Conservation (phyloP, 2,113 vertebrate species). For the Myxocyprinus asiaticus region DNA sequence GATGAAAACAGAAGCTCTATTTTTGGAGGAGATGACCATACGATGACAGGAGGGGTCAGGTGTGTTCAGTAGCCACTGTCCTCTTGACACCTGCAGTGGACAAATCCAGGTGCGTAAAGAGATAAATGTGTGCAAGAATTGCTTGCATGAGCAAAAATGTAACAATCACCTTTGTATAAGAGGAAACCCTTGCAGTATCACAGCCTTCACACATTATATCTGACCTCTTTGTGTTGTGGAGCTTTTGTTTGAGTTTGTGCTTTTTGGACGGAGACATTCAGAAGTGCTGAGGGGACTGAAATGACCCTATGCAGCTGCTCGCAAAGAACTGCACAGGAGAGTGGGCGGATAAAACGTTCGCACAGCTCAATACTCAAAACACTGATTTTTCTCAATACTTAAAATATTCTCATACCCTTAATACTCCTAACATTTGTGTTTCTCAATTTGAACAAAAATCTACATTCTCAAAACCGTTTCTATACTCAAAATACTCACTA, state of each 20-base stretch:
- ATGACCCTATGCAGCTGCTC: background rate
- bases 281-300: slow-evolving; percentile 53
- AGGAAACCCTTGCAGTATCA: slow-evolving; percentile 30
- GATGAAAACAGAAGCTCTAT: slow-evolving; percentile 31
- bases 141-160: slow-evolving; percentile 49
- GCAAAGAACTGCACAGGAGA: too few species aligned
- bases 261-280: slow-evolving; percentile 14
- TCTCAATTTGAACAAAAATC: too few species aligned
- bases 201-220: slow-evolving; percentile 24
- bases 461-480: too few species aligned
- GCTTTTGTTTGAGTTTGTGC: slow-evolving; percentile 39
- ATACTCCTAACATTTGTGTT: too few species aligned
- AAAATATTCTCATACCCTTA: too few species aligned
- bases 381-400: too few species aligned
- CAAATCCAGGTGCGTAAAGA: slow-evolving; percentile 45
- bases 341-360: background rate
- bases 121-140: slow-evolving; percentile 44
- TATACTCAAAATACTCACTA: too few species aligned
- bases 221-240: slow-evolving; percentile 45
- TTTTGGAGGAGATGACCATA: slow-evolving; percentile 32
- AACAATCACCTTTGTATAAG: slow-evolving; percentile 39
- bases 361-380: background rate
- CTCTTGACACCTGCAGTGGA: slow-evolving; percentile 30
- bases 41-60: slow-evolving; percentile 30
- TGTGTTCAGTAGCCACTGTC: slow-evolving; percentile 8